These are phyloP conservation scores for Atrina japonica DNA, from an alignment of 2,888 invertebrate species.

Conservation along the genomic window DNA sequence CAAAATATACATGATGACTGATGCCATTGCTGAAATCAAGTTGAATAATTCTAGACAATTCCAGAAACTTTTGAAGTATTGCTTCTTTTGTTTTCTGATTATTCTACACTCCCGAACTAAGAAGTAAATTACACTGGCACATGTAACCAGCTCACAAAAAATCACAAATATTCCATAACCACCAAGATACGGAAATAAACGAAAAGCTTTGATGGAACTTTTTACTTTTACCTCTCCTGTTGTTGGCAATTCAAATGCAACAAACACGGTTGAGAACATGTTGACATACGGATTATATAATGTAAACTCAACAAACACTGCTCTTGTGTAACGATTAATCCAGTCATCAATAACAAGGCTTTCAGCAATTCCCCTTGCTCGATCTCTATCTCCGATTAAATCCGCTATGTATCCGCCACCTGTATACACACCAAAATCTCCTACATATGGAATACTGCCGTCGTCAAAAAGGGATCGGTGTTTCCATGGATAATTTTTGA, in stretches of 20 bases:
- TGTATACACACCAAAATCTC: conserved; percentile 61
- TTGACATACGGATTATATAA: conserved; percentile 69
- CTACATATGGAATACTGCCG: conserved; percentile 65
- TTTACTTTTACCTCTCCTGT: conserved; percentile 52
- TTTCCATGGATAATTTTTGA: conserved; percentile 57
- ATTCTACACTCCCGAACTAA: conserved; percentile 53
- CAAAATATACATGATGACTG: conserved; percentile 63
- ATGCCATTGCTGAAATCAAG: conserved; percentile 52
- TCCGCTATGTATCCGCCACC: conserved; percentile 67
- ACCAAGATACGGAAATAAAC: conserved; percentile 65
- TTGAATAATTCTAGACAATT: conserved; percentile 62
- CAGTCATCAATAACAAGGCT: conserved; percentile 50
- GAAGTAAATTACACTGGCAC: conserved; percentile 59
- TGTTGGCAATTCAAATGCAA: conserved; percentile 62
- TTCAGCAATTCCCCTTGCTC: conserved; percentile 45
- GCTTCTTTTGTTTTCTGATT: conserved; percentile 45
- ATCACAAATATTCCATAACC: conserved; percentile 61
- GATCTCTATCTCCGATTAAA: conserved; percentile 54
- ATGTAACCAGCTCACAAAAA: conserved; percentile 56
- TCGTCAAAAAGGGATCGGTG: conserved; percentile 56
- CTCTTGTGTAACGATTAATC: conserved; percentile 63
- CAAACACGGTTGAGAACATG: conserved; percentile 60
- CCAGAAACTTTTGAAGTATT: conserved; percentile 64
- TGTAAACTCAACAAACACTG: conserved; percentile 66
- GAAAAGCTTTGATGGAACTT: conserved; percentile 56